phyloP scores from a whole-genome alignment of 2,888 invertebrate genomes.

The Hypolimnas misippus region DNA sequence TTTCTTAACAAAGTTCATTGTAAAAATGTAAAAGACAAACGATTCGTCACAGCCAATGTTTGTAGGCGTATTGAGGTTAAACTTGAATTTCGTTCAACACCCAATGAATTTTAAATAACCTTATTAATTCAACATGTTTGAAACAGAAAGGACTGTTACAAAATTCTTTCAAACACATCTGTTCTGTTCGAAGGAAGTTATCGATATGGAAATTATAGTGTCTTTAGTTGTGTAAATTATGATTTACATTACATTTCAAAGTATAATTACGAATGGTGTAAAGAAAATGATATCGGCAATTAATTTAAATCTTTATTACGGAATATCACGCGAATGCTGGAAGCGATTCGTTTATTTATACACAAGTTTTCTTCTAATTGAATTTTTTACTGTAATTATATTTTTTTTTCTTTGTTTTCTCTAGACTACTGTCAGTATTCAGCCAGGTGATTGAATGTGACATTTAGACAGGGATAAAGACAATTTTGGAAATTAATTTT shows the following conservation, averaged over 20 bases:
- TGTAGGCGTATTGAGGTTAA: neutral
- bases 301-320: constrained; percentile 9
- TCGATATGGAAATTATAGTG: neutral
- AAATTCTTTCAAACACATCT: neutral
- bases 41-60: neutral
- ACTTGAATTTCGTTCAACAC: neutral
- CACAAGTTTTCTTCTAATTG: neutral
- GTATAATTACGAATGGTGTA: constrained; percentile 5
- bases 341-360: neutral
- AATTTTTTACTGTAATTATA: neutral
- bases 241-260: neutral
- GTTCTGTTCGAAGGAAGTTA: neutral
- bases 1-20: neutral
- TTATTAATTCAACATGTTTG: neutral
- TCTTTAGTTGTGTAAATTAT: neutral
- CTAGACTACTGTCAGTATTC: too few relatives aligned
- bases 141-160: neutral
- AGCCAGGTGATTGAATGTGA: too few relatives aligned
- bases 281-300: neutral
- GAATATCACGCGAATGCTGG: constrained; percentile 3
- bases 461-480: too few relatives aligned
- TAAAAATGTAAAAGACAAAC: neutral
- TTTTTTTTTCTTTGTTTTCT: neutral
- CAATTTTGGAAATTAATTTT: too few relatives aligned
- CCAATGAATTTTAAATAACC: constrained; percentile 1